phyloP scores from a whole-genome alignment of 2,797 vertebrate species.

The Crax fasciolata region DNA sequence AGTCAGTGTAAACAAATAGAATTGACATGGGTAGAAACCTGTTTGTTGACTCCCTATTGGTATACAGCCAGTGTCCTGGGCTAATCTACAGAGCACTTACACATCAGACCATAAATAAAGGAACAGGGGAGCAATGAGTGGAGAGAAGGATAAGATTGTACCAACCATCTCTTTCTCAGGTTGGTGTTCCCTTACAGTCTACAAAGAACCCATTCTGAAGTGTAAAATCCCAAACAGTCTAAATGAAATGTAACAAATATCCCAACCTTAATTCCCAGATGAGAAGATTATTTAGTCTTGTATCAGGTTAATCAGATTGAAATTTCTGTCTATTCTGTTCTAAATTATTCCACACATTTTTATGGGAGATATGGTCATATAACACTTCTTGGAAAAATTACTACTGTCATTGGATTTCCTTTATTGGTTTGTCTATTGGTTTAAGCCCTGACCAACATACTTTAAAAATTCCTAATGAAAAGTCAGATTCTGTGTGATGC shows the following conservation, averaged over 20 bases:
- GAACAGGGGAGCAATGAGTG: background rate
- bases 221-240: background rate
- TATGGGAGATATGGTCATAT: background rate
- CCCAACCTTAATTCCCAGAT: background rate
- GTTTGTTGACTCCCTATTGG: background rate
- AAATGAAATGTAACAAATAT: slow-evolving; percentile 20
- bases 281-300: slow-evolving; percentile 25
- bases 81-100: background rate
- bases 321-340: background rate
- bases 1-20: background rate
- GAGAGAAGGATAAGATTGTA: background rate
- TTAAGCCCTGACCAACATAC: background rate
- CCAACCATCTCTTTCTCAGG: background rate
- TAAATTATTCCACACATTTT: slow-evolving; percentile 22
- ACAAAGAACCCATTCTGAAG: background rate
- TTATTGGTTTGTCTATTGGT: background rate
- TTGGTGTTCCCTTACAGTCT: background rate
- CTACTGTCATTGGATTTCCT: background rate
- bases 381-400: background rate
- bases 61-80: background rate
- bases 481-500: background rate
- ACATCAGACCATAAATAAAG: background rate
- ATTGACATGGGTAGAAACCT: background rate
- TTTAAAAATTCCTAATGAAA: background rate
- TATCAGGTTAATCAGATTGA: background rate